Evolutionary conservation across 30 jellyfish, hydroid and myxozoan genomes (phyloP).

Genomic region (Turritopsis rubra): DNA sequence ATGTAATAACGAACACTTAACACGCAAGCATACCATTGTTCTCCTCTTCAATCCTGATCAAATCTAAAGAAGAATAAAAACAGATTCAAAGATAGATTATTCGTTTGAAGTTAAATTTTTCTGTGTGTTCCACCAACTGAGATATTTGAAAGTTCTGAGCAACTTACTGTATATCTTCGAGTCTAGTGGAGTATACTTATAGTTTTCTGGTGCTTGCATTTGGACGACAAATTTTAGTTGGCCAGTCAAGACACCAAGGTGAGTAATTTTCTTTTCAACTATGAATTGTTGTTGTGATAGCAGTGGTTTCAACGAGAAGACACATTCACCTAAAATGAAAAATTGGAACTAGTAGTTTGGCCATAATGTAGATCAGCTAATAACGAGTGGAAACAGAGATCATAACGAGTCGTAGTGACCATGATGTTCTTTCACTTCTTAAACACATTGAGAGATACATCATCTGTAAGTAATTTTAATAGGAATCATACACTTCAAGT

Average conservation of each 20-base stretch:
- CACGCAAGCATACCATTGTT: background rate
- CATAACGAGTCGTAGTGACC: too few relatives aligned
- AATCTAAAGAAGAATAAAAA: background rate
- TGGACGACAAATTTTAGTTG: conserved; percentile 36
- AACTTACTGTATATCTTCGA: background rate
- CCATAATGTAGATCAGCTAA: too few relatives aligned
- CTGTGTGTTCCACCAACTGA: background rate
- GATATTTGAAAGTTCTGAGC: background rate
- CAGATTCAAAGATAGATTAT: background rate
- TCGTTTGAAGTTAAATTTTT: too few relatives aligned
- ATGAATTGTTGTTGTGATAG: conserved; percentile 31
- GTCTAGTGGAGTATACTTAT: background rate
- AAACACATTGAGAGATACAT: too few relatives aligned
- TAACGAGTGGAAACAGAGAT: too few relatives aligned
- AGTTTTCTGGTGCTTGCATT: background rate
- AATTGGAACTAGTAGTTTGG: background rate
- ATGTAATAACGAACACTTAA: too few relatives aligned
- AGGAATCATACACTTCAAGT: too few relatives aligned
- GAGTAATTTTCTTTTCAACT: conserved; percentile 46
- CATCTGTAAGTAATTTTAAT: too few relatives aligned
- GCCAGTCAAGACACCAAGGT: conserved; percentile 86
- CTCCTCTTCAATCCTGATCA: background rate
- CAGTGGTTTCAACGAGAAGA: conserved; percentile 58
- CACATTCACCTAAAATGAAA: conserved; percentile 68
- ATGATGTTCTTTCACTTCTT: too few relatives aligned